Base-by-base conservation (phyloP, 2,888 invertebrate species). In the Stratiomys singularior region DNA sequence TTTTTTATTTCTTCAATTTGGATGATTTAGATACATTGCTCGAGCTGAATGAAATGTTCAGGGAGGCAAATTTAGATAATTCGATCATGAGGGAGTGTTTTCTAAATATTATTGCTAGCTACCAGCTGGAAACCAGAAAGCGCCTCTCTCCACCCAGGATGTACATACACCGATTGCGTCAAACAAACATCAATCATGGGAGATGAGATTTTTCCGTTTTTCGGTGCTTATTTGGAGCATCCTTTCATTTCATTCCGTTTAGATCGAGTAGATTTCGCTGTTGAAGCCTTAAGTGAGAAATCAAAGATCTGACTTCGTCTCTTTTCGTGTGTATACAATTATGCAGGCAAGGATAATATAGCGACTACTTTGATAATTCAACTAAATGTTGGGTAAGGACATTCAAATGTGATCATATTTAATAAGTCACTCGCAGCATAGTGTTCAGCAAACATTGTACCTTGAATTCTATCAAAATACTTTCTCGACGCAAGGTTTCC, bases 41-140 rank as follows among this genome's bases (percentile, higher is more conserved):
- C 5, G 37, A 37, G 37, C 3, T 37, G 37, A 37, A 37, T 37
- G 37, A 37, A 37, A 37, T 37, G 37, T 37, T 37, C 37, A 37
- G 60, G 47, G 47, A 44, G 66, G 44, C 11, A 66, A 47, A 18
- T 69, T 46, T 56, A 44, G 46, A 37, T 58, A 30, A 60, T 74
- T 58, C 60, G 13, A 15, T 74, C 60, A 74, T 23, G 74, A 37
- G 28, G 58, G 58, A 74, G 74, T 74, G 74, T 74, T 74, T 74
- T 74, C 74, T 58, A 74, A 74, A 74, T 74, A 74, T 74, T 74
- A 74, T 74, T 74, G 74, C 74, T 74, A 74, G 58, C 9, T 37
- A 58, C 58, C 74, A 74, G 74, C 74, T 74, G 74, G 74, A 74
- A 74, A 58, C 60, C 74, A 74, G 74, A 74, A 74, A 74, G 74